Base-by-base conservation (phyloP, 2,113 vertebrate genomes). In the Meriones unguiculatus region DNA sequence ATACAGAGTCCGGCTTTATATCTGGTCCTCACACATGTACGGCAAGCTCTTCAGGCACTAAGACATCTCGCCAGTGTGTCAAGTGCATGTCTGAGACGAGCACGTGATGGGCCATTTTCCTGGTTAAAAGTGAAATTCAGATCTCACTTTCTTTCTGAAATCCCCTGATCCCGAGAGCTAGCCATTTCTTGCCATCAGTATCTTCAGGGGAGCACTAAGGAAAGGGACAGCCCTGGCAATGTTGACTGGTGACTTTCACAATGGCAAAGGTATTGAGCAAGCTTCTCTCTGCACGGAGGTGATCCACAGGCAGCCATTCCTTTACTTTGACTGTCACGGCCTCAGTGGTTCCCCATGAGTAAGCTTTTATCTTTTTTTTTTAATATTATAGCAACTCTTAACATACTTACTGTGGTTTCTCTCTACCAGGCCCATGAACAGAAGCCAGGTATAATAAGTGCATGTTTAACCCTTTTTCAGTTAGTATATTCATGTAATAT, bases 401-500 rank as follows among this genome's bases (percentile, higher is more conserved):
- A 84, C 91, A 95, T 76, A 76, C 54, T 7, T 69, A 25, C 28
- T 81, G 35, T 67, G 41, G 24, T 93, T 94, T 95, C n/a, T 92
- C 30, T 93, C 69, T 88, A 69, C 41, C n/a, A 35, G 18, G 14
- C 32, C 52, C 46, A 17, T 59, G n/a, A 95, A 88, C 0, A 90
- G 15, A 95, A 88, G 28, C 69, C 85, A 93, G 10, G 28, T 18
- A 41, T 41, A 41, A 75, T 11, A 87, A 75, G 12, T 46, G 13
- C 72, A 92, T 59, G 54, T 18, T 89, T 9, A 93, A 20, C 89
- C 90, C 77, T 24, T 65, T 84, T 65, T 84, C 72, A 82, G 94
- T 93, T 89, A 77, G 87, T 77, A 70, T n/a, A n/a, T n/a, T n/a
- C n/a, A n/a, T n/a, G n/a, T n/a, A n/a, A n/a, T n/a, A 89, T 59